phyloP scores from a whole-genome alignment of 2,113 vertebrate genomes.

The Taurulus bubalis region DNA sequence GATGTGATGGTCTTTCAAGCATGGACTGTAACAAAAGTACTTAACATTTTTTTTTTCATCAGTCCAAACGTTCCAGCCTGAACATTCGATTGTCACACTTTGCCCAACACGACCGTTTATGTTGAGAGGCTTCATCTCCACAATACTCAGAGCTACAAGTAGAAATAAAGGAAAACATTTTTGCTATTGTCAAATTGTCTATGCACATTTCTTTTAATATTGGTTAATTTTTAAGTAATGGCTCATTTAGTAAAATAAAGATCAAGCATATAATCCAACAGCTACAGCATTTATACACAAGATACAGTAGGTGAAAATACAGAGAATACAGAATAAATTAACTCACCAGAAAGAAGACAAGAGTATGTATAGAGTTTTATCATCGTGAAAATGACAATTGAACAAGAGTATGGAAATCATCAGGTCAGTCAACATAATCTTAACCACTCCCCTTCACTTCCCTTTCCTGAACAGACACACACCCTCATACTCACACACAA shows the following conservation, averaged over 20 bases:
- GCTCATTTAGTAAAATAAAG: background rate
- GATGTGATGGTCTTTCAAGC: background rate
- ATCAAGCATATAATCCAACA: background rate
- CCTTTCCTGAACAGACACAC: background rate
- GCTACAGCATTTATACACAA: background rate
- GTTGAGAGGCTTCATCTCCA: background rate
- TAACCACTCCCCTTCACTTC: background rate
- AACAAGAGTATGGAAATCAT: background rate
- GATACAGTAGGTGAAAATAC: background rate
- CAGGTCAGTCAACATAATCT: background rate
- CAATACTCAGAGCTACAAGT: slow-evolving; percentile 25
- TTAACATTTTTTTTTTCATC: background rate
- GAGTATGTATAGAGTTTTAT: background rate
- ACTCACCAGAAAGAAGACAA: slow-evolving; percentile 15
- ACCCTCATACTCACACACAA: background rate
- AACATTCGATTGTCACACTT: slow-evolving; percentile 15
- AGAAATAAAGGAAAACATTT: background rate
- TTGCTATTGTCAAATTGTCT: background rate
- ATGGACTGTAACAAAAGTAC: slow-evolving; percentile 42
- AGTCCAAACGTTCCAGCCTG: background rate
- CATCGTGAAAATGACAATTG: background rate
- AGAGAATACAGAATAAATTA: background rate
- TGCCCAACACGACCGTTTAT: background rate
- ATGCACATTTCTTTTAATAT: background rate
- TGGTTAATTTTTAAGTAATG: background rate